phyloP scores from a whole-genome alignment of 2,113 vertebrate genomes.

The Anseranas semipalmata region DNA sequence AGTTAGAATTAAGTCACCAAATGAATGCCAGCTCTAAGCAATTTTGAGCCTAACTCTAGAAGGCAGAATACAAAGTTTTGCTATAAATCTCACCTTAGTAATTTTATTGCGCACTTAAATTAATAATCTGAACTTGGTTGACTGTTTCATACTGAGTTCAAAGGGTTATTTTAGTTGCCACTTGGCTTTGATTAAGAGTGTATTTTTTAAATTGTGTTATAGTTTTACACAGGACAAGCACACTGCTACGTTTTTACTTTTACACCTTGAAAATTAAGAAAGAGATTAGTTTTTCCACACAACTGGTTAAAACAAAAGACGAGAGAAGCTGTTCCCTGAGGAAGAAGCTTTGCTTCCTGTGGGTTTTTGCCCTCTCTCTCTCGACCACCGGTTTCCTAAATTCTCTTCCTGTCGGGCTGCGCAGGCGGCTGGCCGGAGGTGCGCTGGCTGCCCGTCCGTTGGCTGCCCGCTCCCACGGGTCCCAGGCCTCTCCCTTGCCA shows the following conservation, averaged over 20 bases:
- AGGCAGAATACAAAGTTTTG: neutral
- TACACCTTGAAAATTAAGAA: neutral
- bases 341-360: neutral
- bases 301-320: neutral
- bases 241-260: neutral
- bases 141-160: neutral
- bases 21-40: neutral
- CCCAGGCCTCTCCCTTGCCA: neutral
- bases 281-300: neutral
- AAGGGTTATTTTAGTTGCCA: neutral
- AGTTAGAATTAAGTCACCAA: conserved; percentile 26
- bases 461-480: neutral
- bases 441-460: neutral
- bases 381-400: neutral
- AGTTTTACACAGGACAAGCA: neutral
- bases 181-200: neutral
- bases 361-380: neutral
- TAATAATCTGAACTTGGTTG: neutral
- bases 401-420: neutral
- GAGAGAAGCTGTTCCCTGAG: neutral
- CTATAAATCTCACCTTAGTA: neutral
- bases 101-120: neutral
- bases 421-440: neutral
- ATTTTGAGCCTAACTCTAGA: neutral
- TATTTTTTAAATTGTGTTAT: neutral